phyloP scores from a whole-genome alignment of 2,888 invertebrate species.

The Eucera pruinosa region DNA sequence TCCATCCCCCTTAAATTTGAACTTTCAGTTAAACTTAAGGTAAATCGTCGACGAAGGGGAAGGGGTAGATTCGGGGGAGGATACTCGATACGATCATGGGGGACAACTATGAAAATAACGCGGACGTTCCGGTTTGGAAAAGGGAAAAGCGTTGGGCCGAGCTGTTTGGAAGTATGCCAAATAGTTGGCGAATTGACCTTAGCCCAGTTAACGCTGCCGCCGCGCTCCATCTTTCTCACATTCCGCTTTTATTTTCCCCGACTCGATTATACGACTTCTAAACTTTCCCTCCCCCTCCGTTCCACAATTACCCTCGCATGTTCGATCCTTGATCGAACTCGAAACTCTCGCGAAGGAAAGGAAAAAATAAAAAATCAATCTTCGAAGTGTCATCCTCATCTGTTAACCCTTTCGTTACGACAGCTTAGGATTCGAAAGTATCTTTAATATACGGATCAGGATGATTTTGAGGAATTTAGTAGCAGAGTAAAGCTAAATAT shows the following conservation, averaged over 20 bases:
- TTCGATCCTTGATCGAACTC: not conserved
- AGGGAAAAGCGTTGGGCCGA: conserved; percentile 37
- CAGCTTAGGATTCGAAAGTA: too few relatives aligned
- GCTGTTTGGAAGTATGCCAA: conserved; percentile 70
- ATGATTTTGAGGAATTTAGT: too few relatives aligned
- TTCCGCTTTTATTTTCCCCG: conserved; percentile 60
- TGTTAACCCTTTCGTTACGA: too few relatives aligned
- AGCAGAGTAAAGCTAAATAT: too few relatives aligned
- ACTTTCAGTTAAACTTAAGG: not conserved
- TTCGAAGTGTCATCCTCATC: too few relatives aligned
- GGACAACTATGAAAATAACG: conserved; percentile 50
- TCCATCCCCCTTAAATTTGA: conserved; percentile 6
- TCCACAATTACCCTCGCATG: not conserved
- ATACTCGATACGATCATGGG: conserved; percentile 24
- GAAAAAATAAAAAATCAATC: too few relatives aligned
- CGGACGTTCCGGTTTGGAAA: conserved; percentile 20
- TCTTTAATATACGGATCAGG: too few relatives aligned
- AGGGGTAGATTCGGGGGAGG: not conserved
- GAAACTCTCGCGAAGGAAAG: too few relatives aligned
- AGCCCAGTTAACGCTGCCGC: conserved; percentile 71
- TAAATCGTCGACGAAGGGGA: too few relatives aligned
- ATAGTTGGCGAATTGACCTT: conserved; percentile 73
- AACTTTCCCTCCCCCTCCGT: not conserved
- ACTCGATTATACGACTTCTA: conserved; percentile 52
- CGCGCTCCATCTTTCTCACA: conserved; percentile 59